phyloP scores from a whole-genome alignment of 2,113 vertebrate species.

The Chaetodon trifascialis region DNA sequence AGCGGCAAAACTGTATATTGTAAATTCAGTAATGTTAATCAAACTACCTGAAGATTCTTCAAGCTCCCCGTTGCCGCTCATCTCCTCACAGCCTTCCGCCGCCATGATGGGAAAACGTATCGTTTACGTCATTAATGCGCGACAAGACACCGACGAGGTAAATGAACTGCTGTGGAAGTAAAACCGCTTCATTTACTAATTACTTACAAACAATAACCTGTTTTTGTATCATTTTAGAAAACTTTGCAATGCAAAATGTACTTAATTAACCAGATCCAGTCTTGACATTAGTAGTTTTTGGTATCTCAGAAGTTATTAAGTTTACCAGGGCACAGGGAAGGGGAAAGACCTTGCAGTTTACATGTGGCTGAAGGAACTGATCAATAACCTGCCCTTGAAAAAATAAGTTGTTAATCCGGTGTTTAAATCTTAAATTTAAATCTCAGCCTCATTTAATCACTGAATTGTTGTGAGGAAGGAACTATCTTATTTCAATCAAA shows the following conservation, averaged over 20 bases:
- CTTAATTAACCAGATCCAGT: neutral
- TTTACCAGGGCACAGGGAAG: neutral
- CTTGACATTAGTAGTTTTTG: neutral
- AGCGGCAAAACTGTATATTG: accelerated
- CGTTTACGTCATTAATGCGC: constrained; percentile 66
- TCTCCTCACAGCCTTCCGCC: constrained; percentile 77
- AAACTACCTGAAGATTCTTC: constrained; percentile 73
- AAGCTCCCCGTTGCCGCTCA: constrained; percentile 76
- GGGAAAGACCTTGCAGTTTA: neutral
- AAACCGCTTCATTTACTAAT: neutral
- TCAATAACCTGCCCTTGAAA: neutral
- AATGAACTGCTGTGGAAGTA: no score
- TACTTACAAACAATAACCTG: neutral
- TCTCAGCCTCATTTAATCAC: neutral
- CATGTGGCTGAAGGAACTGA: neutral
- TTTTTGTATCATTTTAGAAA: no score
- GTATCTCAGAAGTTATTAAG: neutral
- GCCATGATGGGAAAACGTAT: constrained; percentile 77
- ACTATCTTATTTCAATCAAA: neutral
- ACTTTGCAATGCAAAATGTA: neutral
- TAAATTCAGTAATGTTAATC: neutral
- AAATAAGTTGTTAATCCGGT: no score
- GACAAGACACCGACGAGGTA: constrained; percentile 36
- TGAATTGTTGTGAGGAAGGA: neutral
- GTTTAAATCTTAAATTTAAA: no score